A percentile compares a stretch with the other conserved stretches of the same genome.
These are phyloP conservation scores for Cerastoderma edule DNA, from an alignment of 2,888 invertebrate genomes.

Conservation along the genomic window DNA sequence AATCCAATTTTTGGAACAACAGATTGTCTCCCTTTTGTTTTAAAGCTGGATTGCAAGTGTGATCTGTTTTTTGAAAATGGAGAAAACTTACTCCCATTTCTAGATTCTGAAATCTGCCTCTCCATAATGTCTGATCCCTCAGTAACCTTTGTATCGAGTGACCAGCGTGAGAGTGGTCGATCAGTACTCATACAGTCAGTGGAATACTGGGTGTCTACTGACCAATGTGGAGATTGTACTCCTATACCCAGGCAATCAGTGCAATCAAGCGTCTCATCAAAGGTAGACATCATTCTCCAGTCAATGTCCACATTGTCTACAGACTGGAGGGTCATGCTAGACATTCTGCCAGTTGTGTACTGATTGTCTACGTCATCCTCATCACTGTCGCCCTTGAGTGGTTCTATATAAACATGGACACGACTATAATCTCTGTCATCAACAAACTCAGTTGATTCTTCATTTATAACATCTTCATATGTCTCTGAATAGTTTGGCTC, in stretches of 20 bases:
- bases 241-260: neutral
- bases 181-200: neutral
- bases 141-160: slow-evolving; percentile 15
- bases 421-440: slow-evolving; percentile 5
- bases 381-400: slow-evolving; percentile 8
- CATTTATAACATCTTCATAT: neutral
- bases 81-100: neutral
- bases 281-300: slow-evolving; percentile 11
- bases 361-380: neutral
- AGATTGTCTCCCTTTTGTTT: neutral
- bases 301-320: slow-evolving; percentile 12
- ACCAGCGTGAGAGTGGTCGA: neutral
- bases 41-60: neutral
- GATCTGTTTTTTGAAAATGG: neutral
- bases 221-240: neutral
- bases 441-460: neutral
- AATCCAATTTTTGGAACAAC: neutral
- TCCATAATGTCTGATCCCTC: neutral
- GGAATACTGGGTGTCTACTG: slow-evolving; percentile 12
- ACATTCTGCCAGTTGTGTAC: neutral
- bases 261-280: slow-evolving; percentile 13
- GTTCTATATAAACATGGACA: slow-evolving; percentile 21
- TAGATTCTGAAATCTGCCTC: slow-evolving; percentile 4
- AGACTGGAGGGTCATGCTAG: slow-evolving; percentile 4
- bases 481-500: neutral